phyloP scores from a whole-genome alignment of 2,113 vertebrate genomes.

The Hyla sarda region DNA sequence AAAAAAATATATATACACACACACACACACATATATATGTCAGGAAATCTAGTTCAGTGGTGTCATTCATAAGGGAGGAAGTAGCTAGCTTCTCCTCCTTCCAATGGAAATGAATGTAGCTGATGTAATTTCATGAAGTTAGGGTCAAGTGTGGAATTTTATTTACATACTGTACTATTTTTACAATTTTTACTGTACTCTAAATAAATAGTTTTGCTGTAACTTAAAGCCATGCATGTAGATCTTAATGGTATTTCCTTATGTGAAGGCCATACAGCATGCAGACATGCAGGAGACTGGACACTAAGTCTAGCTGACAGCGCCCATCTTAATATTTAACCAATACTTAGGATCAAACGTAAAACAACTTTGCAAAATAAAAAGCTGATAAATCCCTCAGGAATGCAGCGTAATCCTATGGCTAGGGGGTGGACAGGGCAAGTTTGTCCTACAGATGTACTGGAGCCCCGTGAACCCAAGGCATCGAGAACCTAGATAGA shows the following conservation, averaged over 20 bases:
- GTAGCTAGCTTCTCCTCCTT: not conserved
- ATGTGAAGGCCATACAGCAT: not conserved
- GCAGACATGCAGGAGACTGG: not conserved
- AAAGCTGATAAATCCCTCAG: conserved; percentile 43
- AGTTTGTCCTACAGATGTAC: not conserved
- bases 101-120: too few species aligned
- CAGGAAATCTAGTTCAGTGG: too few species aligned
- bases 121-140: not conserved
- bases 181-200: too few species aligned
- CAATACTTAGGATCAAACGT: conserved; percentile 53
- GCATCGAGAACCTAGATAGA: not conserved
- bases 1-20: too few species aligned
- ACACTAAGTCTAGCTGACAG: conserved; percentile 24
- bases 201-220: too few species aligned
- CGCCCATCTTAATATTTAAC: not conserved
- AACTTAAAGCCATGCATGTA: too few species aligned
- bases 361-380: conserved; percentile 44
- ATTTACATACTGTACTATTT: too few species aligned
- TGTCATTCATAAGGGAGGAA: too few species aligned
- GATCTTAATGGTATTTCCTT: not conserved
- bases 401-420: conserved; percentile 48
- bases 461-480: not conserved
- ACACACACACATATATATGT: too few species aligned
- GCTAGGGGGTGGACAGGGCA: conserved; percentile 14
- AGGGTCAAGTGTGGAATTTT: not conserved